Evolutionary conservation across 2,888 invertebrate genomes (phyloP).

Genomic region (Cecidostiba fungosa): DNA sequence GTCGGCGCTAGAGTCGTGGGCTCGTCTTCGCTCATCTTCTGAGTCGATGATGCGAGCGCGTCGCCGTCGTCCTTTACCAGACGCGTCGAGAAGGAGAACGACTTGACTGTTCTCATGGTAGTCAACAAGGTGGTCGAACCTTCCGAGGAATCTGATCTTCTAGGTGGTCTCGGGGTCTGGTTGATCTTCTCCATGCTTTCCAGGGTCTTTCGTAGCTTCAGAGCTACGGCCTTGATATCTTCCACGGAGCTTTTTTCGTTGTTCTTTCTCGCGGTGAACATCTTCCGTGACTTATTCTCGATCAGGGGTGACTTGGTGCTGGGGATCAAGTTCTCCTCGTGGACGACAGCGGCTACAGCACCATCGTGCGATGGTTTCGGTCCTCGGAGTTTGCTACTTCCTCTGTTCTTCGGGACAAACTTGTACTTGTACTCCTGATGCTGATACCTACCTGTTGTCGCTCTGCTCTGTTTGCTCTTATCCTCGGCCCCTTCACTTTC

Average conservation of each 20-base stretch:
- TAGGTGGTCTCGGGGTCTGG: constrained; percentile 44
- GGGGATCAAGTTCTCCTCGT: not conserved
- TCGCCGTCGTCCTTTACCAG: constrained; percentile 62
- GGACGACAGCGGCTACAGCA: not conserved
- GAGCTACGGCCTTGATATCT: constrained; percentile 57
- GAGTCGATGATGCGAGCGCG: constrained; percentile 61
- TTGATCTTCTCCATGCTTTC: constrained; percentile 56
- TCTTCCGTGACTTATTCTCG: constrained; percentile 48
- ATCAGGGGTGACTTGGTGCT: constrained; percentile 30
- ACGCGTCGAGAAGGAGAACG: constrained; percentile 63
- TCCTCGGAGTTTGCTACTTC: constrained; percentile 42
- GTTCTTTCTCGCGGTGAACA: constrained; percentile 47
- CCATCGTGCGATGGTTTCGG: constrained; percentile 52
- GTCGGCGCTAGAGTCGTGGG: constrained; percentile 9
- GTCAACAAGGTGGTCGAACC: constrained; percentile 63
- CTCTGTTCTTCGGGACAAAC: constrained; percentile 35
- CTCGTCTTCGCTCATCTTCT: constrained; percentile 49
- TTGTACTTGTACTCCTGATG: constrained; percentile 55
- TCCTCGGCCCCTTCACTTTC: constrained; percentile 41
- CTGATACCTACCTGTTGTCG: constrained; percentile 40
- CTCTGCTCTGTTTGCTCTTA: constrained; percentile 26
- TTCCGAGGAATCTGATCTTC: constrained; percentile 63
- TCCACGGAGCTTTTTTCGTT: constrained; percentile 52
- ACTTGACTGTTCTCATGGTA: constrained; percentile 62
- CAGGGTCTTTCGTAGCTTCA: constrained; percentile 60